phyloP scores from a whole-genome alignment of 2,113 vertebrate species.

The Crotalus tigris region DNA sequence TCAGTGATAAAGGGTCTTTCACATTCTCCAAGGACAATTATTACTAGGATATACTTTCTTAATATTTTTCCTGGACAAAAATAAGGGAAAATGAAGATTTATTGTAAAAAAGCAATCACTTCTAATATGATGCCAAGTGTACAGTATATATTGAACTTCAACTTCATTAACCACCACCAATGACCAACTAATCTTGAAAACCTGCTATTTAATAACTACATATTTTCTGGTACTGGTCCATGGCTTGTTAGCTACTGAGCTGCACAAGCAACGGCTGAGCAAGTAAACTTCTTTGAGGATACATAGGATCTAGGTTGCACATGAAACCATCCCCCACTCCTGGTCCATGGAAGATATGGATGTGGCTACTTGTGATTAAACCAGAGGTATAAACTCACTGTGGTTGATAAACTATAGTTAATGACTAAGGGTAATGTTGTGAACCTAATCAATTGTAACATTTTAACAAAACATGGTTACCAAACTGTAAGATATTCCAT shows the following conservation, averaged over 20 bases:
- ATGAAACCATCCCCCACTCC: background rate
- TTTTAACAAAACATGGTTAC: too few species aligned
- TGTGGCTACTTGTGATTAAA: too few species aligned
- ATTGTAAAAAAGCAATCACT: background rate
- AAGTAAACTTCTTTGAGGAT: too few species aligned
- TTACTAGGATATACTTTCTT: background rate
- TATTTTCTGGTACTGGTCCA: background rate
- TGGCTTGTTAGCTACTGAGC: too few species aligned
- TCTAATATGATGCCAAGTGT: background rate
- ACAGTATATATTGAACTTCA: background rate
- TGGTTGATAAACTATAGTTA: too few species aligned
- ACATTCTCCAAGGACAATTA: background rate
- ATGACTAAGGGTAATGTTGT: too few species aligned
- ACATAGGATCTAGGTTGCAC: background rate
- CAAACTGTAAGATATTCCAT: too few species aligned
- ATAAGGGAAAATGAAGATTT: background rate
- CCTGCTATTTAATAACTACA: background rate
- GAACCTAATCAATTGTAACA: too few species aligned
- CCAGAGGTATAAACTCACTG: too few species aligned
- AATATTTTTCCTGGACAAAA: background rate
- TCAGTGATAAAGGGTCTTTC: background rate
- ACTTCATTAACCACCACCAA: background rate
- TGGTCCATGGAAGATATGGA: too few species aligned
- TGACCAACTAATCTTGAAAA: background rate
- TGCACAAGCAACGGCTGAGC: too few species aligned